Base-by-base conservation (phyloP, 2,888 invertebrate species). In the Penaeus monodon region DNA sequence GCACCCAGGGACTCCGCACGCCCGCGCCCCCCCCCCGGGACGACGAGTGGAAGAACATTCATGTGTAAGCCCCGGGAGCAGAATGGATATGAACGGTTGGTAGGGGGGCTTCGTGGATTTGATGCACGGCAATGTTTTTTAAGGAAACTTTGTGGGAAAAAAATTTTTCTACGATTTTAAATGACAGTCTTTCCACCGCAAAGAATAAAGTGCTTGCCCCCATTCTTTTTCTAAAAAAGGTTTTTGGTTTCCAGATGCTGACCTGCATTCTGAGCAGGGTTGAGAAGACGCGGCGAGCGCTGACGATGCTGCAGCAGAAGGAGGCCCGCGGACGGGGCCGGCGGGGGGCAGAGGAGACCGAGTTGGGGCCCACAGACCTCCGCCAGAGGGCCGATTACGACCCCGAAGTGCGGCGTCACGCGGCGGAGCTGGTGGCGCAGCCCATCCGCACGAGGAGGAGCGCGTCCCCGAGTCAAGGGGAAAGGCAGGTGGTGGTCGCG, bases 231-330 rank as follows among this genome's bases (percentile, higher is more conserved):
- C 57, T 57, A 57, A 76, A 49, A 10, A 14, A 24, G 49, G n/a
- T n/a, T 38, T 84, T 63, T 77, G 38, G 73, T 70, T 79, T 90
- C 27, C 92, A 94, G 94, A 98, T 98, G 98, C 94, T 98, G 76
- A 97, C 97, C 93, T 98, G 98, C 92, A 98, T 98, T 91, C 94
- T 98, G 90, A 97, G 97, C 82, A 98, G 98, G 98, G 98, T 98
- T 88, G 97, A 97, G 93, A 97, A 97, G 93, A 97, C 97, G 0
- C 97, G 97, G 92, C 93, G 97, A n/a, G 98, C 98, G 2, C 93
- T 98, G 83, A 95, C 96, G 0, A 98, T 98, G 90, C 93, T 98
- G 66, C 98, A 98, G 92, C 97, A 97, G 91, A 94, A 97, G 89
- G 96, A 89, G 44, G 87, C 86, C 22, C 81, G 70, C 27, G 70